Evolutionary conservation across 2,113 vertebrate species (phyloP), one percentile per base, ranked within the genome.

Genomic region (Suncus etruscus): DNA sequence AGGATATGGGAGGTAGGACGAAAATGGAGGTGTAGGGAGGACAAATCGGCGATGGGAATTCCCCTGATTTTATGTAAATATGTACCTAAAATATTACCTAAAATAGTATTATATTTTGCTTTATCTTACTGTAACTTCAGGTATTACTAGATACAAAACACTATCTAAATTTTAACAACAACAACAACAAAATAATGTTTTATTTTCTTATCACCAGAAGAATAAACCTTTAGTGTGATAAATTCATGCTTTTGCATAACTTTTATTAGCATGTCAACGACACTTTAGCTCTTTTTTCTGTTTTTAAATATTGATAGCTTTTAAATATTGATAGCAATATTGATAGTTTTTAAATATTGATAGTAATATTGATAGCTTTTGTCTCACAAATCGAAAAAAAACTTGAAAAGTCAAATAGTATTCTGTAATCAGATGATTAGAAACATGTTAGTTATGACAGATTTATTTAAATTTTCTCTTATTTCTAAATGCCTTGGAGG

Each of bases 231-330:
- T 39, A 7, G 2, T 18, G 79, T 89, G 12, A 4, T 7, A 14
- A 83, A 9, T 65, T 83, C 3, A 20, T 87, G 8, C 89, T 94
- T 95, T 94, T 39, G 77, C 15, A 65, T 76, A 68, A 39, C 27
- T 87, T 22, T 87, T 95, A 76, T 69, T 95, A 83, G 16, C 8
- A 80, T 14, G 15, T 68, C 20, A 95, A 50, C 91, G 88, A 68
- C 1, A 90, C 16, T 22, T 95, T 79, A n/a, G n/a, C n/a, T n/a
- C n/a, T n/a, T n/a, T n/a, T n/a, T n/a, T n/a, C n/a, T n/a, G n/a
- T n/a, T n/a, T n/a, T n/a, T n/a, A n/a, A n/a, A n/a, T n/a, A n/a
- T n/a, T n/a, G n/a, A n/a, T n/a, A n/a, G n/a, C n/a, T n/a, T n/a
- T n/a, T n/a, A n/a, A n/a, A n/a, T n/a, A n/a, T n/a, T n/a, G n/a